A percentile compares a stretch with the other conserved stretches of the same genome.
Conservation (phyloP, 2,113 vertebrate genomes). For the Malurus melanocephalus region DNA sequence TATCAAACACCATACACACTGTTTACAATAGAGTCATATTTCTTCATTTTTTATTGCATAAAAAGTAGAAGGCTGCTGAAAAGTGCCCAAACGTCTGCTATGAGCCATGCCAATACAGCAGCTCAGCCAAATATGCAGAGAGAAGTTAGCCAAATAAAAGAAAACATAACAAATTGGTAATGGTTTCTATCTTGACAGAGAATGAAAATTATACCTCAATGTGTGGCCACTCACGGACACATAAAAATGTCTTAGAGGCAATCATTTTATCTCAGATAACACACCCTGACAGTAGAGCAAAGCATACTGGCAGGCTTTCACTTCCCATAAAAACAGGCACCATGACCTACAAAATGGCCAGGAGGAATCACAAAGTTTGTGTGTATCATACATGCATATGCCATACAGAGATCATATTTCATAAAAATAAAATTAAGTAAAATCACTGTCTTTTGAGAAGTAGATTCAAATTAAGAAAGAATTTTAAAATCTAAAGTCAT, state of each 20-base stretch:
- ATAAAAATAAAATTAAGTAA: constrained; percentile 37
- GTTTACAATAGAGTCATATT: constrained; percentile 77
- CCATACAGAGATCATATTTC: constrained; percentile 18
- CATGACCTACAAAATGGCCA: constrained; percentile 51
- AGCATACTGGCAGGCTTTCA: constrained; percentile 56
- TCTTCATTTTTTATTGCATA: constrained; percentile 68
- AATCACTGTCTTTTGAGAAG: constrained; percentile 23
- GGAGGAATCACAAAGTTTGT: constrained; percentile 51
- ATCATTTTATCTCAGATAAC: constrained; percentile 78
- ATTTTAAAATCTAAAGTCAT: constrained; percentile 2
- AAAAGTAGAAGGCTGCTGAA: constrained; percentile 74
- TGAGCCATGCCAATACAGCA: constrained; percentile 71
- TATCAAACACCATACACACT: constrained; percentile 73
- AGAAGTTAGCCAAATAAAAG: constrained; percentile 77
- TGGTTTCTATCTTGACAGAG: constrained; percentile 79
- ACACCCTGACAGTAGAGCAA: constrained; percentile 68
- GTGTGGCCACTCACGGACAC: constrained; percentile 78
- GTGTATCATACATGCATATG: constrained; percentile 23
- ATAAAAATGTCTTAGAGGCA: constrained; percentile 76
- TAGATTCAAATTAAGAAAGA: constrained; percentile 16
- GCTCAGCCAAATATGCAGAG: constrained; percentile 75
- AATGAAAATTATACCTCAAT: constrained; percentile 79
- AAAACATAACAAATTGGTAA: constrained; percentile 82
- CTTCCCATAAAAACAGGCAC: constrained; percentile 60
- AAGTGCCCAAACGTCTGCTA: constrained; percentile 72